Percentiles rank a stretch among this genome's conserved stretches.
These are phyloP conservation scores for Smutsia gigantea DNA, from an alignment of 2,797 vertebrate species.

Conservation along the genomic window DNA sequence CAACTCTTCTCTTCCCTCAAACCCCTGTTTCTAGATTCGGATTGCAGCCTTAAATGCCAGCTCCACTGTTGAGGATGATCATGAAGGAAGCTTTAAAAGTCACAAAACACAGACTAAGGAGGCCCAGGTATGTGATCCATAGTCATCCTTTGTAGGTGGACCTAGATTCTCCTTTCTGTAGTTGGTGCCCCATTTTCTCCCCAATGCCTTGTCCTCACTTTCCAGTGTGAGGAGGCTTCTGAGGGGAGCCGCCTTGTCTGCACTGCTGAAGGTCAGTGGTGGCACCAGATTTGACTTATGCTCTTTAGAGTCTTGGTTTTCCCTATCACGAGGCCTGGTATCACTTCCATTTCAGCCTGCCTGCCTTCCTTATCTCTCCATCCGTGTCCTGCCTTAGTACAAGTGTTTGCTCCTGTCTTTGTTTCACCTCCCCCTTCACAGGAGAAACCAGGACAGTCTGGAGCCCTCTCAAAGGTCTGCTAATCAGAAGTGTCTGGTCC, in stretches of 20 bases:
- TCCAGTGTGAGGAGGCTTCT: background rate
- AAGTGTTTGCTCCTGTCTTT: background rate
- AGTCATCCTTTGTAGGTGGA: background rate
- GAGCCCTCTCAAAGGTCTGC: background rate
- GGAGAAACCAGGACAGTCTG: background rate
- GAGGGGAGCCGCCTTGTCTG: background rate
- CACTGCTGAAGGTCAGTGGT: background rate
- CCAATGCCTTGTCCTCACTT: background rate
- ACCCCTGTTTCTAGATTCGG: conserved; percentile 89
- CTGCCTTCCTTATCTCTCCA: background rate
- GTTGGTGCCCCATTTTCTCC: background rate
- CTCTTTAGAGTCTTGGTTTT: background rate
- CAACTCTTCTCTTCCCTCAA: background rate
- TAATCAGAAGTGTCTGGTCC: background rate
- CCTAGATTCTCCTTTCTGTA: background rate
- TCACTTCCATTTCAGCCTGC: background rate
- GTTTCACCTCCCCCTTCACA: background rate
- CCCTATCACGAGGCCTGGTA: background rate
- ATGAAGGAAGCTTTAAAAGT: conserved; percentile 93
- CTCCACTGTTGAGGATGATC: conserved; percentile 93
- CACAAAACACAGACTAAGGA: conserved; percentile 97
- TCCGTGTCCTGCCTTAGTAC: background rate
- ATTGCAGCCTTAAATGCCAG: conserved; percentile 97
- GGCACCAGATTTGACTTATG: background rate
- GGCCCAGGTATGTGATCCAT: conserved; percentile 90